These are phyloP conservation scores for Altica lythri DNA, from an alignment of 2,888 invertebrate genomes.

Conservation along the genomic window DNA sequence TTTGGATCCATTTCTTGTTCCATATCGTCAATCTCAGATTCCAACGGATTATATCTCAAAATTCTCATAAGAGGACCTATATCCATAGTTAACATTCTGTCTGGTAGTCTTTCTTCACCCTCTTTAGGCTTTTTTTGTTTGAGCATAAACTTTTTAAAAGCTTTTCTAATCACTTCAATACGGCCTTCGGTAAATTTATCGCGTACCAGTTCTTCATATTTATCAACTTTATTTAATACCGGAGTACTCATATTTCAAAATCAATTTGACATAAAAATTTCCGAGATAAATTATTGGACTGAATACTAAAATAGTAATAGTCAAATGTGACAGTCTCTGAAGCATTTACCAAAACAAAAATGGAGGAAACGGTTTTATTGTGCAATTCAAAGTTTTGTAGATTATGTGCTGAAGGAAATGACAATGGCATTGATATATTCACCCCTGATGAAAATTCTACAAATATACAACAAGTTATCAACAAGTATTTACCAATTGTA, in stretches of 20 bases:
- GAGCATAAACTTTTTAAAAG: constrained; percentile 2
- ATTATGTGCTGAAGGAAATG: constrained; percentile 76
- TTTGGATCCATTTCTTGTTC: constrained; percentile 14
- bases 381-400: constrained; percentile 75
- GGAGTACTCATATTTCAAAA: neutral
- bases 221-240: neutral
- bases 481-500: constrained; percentile 75
- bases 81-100: constrained; percentile 9
- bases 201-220: neutral
- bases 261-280: neutral
- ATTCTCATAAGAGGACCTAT: constrained; percentile 6
- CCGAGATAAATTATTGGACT: too few relatives aligned
- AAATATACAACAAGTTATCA: constrained; percentile 69
- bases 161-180: neutral
- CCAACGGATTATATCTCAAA: constrained; percentile 15
- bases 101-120: neutral
- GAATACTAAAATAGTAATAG: too few relatives aligned
- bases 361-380: constrained; percentile 55
- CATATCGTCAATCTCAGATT: constrained; percentile 16
- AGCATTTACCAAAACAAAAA: constrained; percentile 46
- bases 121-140: constrained; percentile 6
- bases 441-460: constrained; percentile 62
- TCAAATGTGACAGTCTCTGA: too few relatives aligned
- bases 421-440: constrained; percentile 70
- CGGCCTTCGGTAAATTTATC: constrained; percentile 10